Conservation (phyloP, 1,140 invertebrate species). For the Eurosta solidaginis region DNA sequence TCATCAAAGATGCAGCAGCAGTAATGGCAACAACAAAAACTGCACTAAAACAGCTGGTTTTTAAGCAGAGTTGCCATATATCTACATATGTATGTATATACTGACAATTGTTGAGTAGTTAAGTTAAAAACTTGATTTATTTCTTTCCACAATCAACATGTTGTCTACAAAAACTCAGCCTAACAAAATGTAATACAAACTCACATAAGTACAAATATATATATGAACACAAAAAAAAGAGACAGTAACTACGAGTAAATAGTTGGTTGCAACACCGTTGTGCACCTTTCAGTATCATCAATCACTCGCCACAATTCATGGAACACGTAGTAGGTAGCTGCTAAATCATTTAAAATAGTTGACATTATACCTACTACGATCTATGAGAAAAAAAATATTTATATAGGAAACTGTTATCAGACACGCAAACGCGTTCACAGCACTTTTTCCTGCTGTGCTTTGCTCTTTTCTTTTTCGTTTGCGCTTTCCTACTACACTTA, state of each 20-base stretch:
- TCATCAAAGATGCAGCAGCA: background rate
- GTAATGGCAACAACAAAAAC: background rate
- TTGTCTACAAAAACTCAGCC: background rate
- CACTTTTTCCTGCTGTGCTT: background rate
- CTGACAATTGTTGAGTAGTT: background rate
- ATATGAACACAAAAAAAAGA: too few relatives aligned
- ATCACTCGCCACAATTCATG: too few relatives aligned
- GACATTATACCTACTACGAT: background rate
- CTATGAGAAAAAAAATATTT: too few relatives aligned
- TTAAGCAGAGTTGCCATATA: background rate
- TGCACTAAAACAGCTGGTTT: background rate
- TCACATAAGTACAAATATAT: too few relatives aligned
- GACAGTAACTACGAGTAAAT: background rate
- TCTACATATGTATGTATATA: too few relatives aligned
- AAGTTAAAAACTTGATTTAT: background rate
- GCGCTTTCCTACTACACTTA: background rate
- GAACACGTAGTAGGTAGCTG: too few relatives aligned
- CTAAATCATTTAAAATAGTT: background rate
- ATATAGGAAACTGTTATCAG: slow-evolving; percentile 18
- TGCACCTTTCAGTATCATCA: too few relatives aligned
- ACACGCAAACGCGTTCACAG: slow-evolving; percentile 7
- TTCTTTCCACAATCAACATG: background rate
- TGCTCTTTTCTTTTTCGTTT: background rate
- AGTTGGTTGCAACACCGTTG: too few relatives aligned
- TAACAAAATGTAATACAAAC: background rate